A percentile compares a stretch with the other conserved stretches of the same genome.
These are phyloP conservation scores for Styela clava DNA, from an alignment of 23 tunicate genomes.

Conservation along the genomic window DNA sequence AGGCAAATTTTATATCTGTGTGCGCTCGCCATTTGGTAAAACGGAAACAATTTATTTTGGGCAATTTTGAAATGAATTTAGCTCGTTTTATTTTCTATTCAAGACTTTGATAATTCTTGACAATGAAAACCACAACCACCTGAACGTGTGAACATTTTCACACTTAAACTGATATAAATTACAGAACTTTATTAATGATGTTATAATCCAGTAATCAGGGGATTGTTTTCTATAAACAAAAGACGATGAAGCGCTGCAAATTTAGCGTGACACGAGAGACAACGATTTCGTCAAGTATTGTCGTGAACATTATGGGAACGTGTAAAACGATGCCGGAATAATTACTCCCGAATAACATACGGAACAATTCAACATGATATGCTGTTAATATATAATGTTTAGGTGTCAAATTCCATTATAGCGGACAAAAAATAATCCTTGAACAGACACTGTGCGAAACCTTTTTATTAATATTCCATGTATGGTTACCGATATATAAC, in stretches of 20 bases:
- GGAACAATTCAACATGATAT: neutral
- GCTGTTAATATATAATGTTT: neutral
- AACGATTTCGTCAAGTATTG: neutral
- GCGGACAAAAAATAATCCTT: too few relatives aligned
- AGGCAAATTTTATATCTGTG: too few relatives aligned
- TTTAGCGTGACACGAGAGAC: neutral
- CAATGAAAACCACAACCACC: too few relatives aligned
- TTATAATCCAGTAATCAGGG: neutral
- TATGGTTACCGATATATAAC: too few relatives aligned
- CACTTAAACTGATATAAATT: neutral
- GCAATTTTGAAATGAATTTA: too few relatives aligned
- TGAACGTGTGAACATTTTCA: neutral
- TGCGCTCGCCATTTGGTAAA: too few relatives aligned
- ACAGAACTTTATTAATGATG: neutral
- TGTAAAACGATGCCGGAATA: neutral
- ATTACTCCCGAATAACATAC: neutral
- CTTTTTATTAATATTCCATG: too few relatives aligned
- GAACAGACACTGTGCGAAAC: too few relatives aligned
- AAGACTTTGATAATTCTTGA: too few relatives aligned
- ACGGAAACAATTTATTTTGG: too few relatives aligned
- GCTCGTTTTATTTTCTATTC: too few relatives aligned
- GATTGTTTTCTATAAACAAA: neutral
- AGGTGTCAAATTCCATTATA: neutral
- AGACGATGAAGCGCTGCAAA: neutral
- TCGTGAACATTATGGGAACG: neutral